These are phyloP conservation scores for Cephalotes varians DNA, from an alignment of 2,888 invertebrate species.

Conservation along the genomic window DNA sequence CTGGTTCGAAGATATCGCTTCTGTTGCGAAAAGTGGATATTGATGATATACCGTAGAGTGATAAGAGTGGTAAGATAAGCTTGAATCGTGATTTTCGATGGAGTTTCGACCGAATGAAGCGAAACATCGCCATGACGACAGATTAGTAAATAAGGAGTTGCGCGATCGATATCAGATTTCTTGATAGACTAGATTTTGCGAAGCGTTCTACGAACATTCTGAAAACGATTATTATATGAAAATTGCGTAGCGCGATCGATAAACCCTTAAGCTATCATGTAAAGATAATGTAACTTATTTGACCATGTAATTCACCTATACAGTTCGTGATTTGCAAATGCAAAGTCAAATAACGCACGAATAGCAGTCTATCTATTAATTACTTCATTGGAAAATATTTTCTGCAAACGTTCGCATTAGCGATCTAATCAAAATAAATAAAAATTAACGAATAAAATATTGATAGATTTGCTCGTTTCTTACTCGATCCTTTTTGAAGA, in stretches of 20 bases:
- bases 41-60: slow-evolving; percentile 52
- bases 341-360: not conserved
- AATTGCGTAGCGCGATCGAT: slow-evolving; percentile 9
- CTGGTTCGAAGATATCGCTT: slow-evolving; percentile 47
- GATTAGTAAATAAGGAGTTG: slow-evolving; percentile 30
- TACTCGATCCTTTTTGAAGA: not conserved
- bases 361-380: not conserved
- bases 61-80: slow-evolving; percentile 15
- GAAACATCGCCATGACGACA: slow-evolving; percentile 44
- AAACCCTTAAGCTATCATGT: not conserved
- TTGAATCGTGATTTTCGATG: slow-evolving; percentile 8
- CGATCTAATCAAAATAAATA: slow-evolving; percentile 1
- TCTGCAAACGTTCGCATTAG: not conserved
- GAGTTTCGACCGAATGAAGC: slow-evolving; percentile 27
- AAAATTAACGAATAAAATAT: not conserved
- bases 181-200: not conserved
- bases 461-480: slow-evolving; percentile 4
- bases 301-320: not conserved
- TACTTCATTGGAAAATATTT: not conserved
- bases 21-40: slow-evolving; percentile 52
- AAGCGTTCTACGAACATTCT: not conserved
- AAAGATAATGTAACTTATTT: slow-evolving; percentile 2
- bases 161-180: slow-evolving; percentile 36
- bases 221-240: slow-evolving; percentile 30
- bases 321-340: slow-evolving; percentile 13